These are phyloP conservation scores for Orchesella cincta DNA, from an alignment of 1,140 invertebrate genomes.

Conservation along the genomic window DNA sequence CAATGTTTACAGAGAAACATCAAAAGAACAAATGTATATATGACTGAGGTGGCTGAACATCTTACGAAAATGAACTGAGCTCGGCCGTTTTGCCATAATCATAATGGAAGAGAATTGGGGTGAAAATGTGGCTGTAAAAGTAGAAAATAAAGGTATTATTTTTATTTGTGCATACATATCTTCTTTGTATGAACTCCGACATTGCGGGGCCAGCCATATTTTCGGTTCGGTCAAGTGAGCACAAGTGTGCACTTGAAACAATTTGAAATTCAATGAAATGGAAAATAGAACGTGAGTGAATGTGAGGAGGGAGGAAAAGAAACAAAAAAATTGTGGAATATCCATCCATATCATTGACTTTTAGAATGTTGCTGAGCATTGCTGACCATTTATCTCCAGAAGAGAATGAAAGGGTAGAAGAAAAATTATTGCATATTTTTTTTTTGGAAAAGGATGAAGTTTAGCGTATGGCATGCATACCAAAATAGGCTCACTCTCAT, in stretches of 20 bases:
- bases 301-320: not conserved
- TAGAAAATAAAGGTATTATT: not conserved
- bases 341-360: not conserved
- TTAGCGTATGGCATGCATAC: no score
- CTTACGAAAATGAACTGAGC: not conserved
- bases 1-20: no score
- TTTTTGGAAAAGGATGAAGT: not conserved
- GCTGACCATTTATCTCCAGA: not conserved
- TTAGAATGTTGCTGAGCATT: not conserved
- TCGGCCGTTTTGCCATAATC: no score
- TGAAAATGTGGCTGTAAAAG: no score
- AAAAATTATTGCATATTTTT: not conserved
- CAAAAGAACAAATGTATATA: no score
- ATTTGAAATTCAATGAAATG: conserved; percentile 15
- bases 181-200: not conserved
- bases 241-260: not conserved
- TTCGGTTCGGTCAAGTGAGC: conserved; percentile 7
- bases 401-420: not conserved
- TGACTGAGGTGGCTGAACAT: no score
- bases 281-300: not conserved
- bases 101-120: not conserved
- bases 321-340: not conserved
- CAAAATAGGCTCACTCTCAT: no score
- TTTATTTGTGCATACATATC: no score
- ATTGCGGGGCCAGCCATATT: not conserved